Conservation (phyloP, 2,797 vertebrate genomes). For the Phalanger gymnotis region DNA sequence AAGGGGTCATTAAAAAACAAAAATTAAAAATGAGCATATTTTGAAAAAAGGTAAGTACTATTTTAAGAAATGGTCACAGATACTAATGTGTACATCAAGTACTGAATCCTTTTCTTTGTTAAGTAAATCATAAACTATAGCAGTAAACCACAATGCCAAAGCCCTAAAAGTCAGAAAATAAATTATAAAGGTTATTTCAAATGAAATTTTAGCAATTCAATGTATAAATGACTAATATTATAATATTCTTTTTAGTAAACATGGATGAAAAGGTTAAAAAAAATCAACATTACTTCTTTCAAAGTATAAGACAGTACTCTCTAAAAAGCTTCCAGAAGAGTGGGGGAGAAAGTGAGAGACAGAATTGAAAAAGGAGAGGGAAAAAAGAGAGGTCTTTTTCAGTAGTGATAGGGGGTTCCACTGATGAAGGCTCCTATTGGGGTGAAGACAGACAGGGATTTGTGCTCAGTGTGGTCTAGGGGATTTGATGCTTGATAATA, state of each 20-base stretch:
- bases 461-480: too few species aligned
- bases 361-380: too few species aligned
- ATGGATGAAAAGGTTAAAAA: not conserved
- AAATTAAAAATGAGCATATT: not conserved
- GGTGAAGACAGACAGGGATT: too few species aligned
- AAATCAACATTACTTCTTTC: not conserved
- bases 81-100: not conserved
- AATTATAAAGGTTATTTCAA: not conserved
- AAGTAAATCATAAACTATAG: not conserved
- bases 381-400: too few species aligned
- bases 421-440: too few species aligned
- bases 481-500: too few species aligned
- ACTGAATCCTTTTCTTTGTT: not conserved
- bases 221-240: not conserved
- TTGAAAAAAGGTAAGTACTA: not conserved
- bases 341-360: too few species aligned
- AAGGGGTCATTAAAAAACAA: not conserved
- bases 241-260: not conserved
- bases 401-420: too few species aligned
- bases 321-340: too few species aligned
- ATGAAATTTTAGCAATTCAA: not conserved
- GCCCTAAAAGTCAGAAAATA: too few species aligned
- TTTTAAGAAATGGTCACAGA: not conserved
- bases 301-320: not conserved
- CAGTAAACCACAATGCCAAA: too few species aligned